phyloP scores from a whole-genome alignment of 2,797 vertebrate genomes.

The Ciconia nigra region DNA sequence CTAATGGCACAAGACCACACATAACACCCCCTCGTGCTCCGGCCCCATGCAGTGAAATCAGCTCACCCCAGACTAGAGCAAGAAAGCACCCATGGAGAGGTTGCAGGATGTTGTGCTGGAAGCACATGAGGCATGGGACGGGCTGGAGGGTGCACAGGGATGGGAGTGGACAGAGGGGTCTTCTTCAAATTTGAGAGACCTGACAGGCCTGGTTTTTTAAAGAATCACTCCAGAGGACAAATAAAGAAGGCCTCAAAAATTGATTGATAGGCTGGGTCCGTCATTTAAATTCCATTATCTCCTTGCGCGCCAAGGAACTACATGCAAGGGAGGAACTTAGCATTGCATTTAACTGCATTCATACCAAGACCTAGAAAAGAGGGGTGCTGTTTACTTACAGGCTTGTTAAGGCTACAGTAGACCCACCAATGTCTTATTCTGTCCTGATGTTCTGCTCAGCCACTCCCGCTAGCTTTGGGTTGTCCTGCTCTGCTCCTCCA shows the following conservation, averaged over 20 bases:
- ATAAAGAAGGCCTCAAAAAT: background rate
- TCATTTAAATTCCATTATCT: background rate
- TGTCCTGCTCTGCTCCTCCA: background rate
- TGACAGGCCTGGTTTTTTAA: background rate
- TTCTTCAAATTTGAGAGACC: background rate
- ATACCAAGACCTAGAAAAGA: background rate
- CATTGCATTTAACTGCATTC: background rate
- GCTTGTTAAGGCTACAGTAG: background rate
- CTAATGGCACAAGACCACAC: background rate
- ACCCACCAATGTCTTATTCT: background rate
- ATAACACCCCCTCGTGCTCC: fast-evolving
- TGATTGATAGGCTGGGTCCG: background rate
- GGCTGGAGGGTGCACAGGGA: background rate
- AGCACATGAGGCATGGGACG: background rate
- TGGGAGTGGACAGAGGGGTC: background rate
- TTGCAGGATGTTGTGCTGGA: background rate
- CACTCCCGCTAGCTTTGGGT: background rate
- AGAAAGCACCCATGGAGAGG: background rate
- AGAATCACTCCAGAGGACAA: background rate
- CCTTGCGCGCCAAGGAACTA: background rate
- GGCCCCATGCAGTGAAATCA: background rate
- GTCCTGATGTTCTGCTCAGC: background rate
- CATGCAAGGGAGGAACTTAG: background rate
- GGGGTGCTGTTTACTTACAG: background rate
- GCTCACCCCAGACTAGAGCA: background rate